Evolutionary conservation across 2,113 vertebrate species (phyloP).

Genomic region (Coregonus clupeaformis): DNA sequence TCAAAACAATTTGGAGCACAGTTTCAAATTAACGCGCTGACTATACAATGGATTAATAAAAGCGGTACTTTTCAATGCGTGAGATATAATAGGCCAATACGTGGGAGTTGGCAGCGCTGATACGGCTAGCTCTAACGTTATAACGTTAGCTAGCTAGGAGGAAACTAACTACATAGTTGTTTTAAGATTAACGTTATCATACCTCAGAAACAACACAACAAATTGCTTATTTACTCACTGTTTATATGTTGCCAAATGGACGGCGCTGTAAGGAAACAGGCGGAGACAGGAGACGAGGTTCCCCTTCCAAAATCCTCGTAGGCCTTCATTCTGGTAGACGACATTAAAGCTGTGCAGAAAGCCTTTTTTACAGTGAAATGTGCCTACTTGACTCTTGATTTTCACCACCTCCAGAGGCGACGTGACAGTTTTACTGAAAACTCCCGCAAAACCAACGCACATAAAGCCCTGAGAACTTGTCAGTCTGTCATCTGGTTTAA

Average conservation of each 20-base stretch:
- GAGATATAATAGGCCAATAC: no score
- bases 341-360: conserved; percentile 65
- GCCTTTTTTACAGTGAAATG: conserved; percentile 72
- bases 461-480: conserved; percentile 79
- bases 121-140: no score
- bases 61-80: no score
- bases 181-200: no score
- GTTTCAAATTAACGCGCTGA: no score
- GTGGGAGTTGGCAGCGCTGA: no score
- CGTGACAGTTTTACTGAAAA: conserved; percentile 83
- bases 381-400: conserved; percentile 87
- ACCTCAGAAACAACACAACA: background rate
- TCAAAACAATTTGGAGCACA: no score
- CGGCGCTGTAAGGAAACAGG: conserved; percentile 83
- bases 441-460: conserved; percentile 82
- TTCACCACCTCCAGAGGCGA: conserved; percentile 89
- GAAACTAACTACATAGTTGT: no score
- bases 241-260: conserved; percentile 86
- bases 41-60: no score
- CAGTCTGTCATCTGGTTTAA: conserved; percentile 79
- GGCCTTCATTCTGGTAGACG: conserved; percentile 78
- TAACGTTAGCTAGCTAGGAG: no score
- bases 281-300: conserved; percentile 86
- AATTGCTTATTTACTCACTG: conserved; percentile 71
- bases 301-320: conserved; percentile 89